Evolutionary conservation across 2,113 vertebrate genomes (phyloP).

Genomic region (Arvicanthis niloticus): DNA sequence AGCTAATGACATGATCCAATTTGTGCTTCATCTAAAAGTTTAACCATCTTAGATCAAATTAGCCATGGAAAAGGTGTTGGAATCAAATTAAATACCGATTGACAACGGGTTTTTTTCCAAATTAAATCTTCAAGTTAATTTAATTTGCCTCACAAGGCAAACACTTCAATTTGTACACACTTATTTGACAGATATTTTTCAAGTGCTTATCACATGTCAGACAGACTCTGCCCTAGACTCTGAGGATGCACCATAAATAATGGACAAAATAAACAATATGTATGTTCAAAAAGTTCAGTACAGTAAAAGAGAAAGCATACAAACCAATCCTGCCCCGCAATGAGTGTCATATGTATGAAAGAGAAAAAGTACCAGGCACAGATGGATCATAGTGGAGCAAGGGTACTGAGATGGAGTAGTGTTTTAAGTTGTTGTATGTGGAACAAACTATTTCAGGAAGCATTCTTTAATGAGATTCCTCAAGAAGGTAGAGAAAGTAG

Average conservation of each 20-base stretch:
- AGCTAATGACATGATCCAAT: constrained; percentile 73
- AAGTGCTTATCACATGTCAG: neutral
- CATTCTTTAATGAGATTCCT: constrained; percentile 25
- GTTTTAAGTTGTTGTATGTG: neutral
- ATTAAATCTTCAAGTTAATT: constrained; percentile 70
- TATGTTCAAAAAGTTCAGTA: neutral
- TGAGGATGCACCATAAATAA: neutral
- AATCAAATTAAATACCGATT: constrained; percentile 65
- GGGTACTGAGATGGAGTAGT: neutral
- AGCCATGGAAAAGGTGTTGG: constrained; percentile 58
- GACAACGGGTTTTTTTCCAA: constrained; percentile 70
- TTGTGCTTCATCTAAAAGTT: constrained; percentile 68
- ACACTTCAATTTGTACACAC: constrained; percentile 33
- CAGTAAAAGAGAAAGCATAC: neutral
- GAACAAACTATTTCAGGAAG: neutral
- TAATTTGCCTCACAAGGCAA: constrained; percentile 56
- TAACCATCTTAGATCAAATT: constrained; percentile 74
- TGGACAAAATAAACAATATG: neutral
- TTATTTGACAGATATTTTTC: constrained; percentile 63
- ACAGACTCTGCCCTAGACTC: neutral
- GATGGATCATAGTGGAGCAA: neutral
- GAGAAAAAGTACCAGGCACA: neutral
- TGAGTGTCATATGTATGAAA: neutral
- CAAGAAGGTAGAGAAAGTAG: neutral
- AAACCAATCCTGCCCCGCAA: neutral